A percentile compares a stretch with the other conserved stretches of the same genome.
phyloP scores from a whole-genome alignment of 2,113 vertebrate species.

The Dipodomys spectabilis region DNA sequence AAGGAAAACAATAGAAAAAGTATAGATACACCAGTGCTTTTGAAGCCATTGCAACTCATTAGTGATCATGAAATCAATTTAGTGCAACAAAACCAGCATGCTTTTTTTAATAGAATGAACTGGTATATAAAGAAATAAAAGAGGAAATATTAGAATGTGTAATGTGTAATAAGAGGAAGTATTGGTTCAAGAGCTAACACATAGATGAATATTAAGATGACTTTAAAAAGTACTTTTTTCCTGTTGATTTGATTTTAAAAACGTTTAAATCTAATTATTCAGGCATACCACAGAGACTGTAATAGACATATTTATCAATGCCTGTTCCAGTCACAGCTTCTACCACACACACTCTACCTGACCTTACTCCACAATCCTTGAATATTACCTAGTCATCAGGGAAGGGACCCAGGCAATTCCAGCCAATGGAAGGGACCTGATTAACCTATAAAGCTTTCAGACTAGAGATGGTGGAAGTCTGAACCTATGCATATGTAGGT shows the following conservation, averaged over 20 bases:
- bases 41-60: slow-evolving; percentile 41
- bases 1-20: slow-evolving; percentile 46
- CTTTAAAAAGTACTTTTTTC: not conserved
- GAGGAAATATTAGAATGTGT: slow-evolving; percentile 1
- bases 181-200: slow-evolving; percentile 39
- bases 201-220: not conserved
- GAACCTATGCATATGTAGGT: not conserved
- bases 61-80: slow-evolving; percentile 32
- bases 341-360: not conserved
- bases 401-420: not conserved
- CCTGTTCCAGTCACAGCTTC: not conserved
- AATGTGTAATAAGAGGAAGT: not conserved
- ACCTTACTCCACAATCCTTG: not conserved
- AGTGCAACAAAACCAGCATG: not conserved
- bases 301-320: not conserved
- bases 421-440: not conserved
- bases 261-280: slow-evolving; percentile 7
- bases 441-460: not conserved
- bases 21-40: slow-evolving; percentile 30
- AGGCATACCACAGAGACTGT: not conserved
- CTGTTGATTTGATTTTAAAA: not conserved
- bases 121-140: slow-evolving; percentile 31
- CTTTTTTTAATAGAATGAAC: slow-evolving; percentile 31
- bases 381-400: not conserved
- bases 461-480: not conserved